Conservation (phyloP, 1,140 invertebrate genomes). For the Philopotamus ludificatus region DNA sequence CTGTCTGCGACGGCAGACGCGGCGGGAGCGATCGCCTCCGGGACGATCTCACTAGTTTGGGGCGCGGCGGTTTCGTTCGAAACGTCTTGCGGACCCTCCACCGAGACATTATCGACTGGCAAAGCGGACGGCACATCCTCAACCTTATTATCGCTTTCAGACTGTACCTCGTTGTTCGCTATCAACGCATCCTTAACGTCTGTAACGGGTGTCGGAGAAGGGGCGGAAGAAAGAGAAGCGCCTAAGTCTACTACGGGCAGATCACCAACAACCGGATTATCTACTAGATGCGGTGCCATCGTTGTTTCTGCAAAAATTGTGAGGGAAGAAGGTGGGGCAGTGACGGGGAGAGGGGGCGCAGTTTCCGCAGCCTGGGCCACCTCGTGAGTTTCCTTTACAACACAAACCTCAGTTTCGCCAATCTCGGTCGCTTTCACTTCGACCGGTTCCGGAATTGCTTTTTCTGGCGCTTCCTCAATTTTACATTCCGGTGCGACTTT, state of each 20-base stretch:
- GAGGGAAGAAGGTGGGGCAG: constrained; percentile 55
- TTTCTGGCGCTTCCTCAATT: constrained; percentile 47
- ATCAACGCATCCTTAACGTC: constrained; percentile 42
- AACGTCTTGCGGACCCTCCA: constrained; percentile 15
- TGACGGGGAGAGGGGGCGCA: constrained; percentile 54
- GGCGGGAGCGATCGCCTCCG: constrained; percentile 8
- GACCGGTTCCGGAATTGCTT: constrained; percentile 46
- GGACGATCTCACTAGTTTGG: constrained; percentile 11
- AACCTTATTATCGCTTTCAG: constrained; percentile 38
- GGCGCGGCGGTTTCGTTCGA: constrained; percentile 14
- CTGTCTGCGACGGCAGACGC: neutral
- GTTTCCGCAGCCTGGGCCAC: constrained; percentile 46
- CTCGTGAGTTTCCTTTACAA: constrained; percentile 51
- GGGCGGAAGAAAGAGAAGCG: constrained; percentile 38
- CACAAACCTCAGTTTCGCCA: constrained; percentile 57
- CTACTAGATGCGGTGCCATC: constrained; percentile 55
- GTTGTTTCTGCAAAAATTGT: constrained; percentile 55
- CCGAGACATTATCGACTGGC: constrained; percentile 39
- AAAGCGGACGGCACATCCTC: constrained; percentile 39
- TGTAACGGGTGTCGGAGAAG: constrained; percentile 41
- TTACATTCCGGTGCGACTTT: constrained; percentile 47
- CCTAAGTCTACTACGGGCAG: constrained; percentile 35
- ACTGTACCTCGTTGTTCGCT: constrained; percentile 33
- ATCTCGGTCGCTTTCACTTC: constrained; percentile 49
- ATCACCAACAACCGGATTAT: constrained; percentile 43